Percentiles rank a stretch among this genome's conserved stretches.
phyloP scores from a whole-genome alignment of 2,797 vertebrate species.

The Xyrichtys novacula region DNA sequence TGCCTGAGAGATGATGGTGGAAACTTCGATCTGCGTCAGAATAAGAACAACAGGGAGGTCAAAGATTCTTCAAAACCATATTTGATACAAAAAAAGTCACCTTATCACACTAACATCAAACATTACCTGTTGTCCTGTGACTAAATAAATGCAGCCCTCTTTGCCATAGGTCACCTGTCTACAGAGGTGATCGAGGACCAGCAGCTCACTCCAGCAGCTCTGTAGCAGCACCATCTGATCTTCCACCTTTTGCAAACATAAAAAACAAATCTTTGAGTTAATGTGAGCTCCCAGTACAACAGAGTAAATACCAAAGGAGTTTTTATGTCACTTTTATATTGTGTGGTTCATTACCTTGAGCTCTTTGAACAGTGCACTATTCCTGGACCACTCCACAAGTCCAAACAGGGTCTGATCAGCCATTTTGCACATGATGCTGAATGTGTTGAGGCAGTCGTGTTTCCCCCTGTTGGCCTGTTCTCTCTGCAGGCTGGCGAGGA shows the following conservation, averaged over 20 bases:
- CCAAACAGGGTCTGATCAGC: slow-evolving; percentile 88
- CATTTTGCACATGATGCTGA: slow-evolving; percentile 90
- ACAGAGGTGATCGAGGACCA: slow-evolving; percentile 87
- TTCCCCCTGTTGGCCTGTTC: slow-evolving; percentile 86
- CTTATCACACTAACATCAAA: background rate
- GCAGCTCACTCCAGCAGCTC: slow-evolving; percentile 89
- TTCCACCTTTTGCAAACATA: slow-evolving; percentile 78
- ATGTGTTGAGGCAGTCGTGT: slow-evolving; percentile 87
- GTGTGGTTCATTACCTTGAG: slow-evolving; percentile 79
- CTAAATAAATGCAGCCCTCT: slow-evolving; percentile 85
- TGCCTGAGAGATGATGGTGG: slow-evolving; percentile 84
- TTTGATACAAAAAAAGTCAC: too few relatives aligned
- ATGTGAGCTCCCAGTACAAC: background rate
- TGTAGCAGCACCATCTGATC: slow-evolving; percentile 89
- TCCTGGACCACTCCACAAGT: slow-evolving; percentile 88
- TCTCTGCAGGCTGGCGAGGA: slow-evolving; percentile 82
- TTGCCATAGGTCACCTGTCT: slow-evolving; percentile 86
- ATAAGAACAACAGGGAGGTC: slow-evolving; percentile 15
- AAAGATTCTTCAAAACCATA: too few relatives aligned
- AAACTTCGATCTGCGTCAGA: slow-evolving; percentile 83
- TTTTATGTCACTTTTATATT: background rate
- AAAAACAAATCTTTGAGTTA: background rate
- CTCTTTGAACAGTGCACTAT: slow-evolving; percentile 85
- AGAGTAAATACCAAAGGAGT: background rate
- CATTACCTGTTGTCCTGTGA: slow-evolving; percentile 87